Evolutionary conservation across 2,888 invertebrate species (phyloP).

Genomic region (Habrosyne pyritoides): DNA sequence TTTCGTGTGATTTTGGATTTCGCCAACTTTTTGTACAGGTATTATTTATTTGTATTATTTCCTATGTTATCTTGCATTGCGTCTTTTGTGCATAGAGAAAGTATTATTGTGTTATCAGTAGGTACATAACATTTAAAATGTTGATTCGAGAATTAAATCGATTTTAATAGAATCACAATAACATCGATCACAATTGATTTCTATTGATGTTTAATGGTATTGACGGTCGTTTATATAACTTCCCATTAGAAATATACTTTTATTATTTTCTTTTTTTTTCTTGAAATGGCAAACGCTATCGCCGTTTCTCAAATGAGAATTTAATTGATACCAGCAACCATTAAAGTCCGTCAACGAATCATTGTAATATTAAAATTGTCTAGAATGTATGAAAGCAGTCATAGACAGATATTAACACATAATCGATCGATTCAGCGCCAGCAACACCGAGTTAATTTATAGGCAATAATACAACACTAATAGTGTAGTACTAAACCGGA

Average conservation of each 20-base stretch:
- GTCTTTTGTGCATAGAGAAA: neutral
- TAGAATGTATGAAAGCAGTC: neutral
- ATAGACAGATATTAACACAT: neutral
- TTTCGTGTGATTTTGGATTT: constrained; percentile 14
- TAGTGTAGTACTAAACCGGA: constrained; percentile 25
- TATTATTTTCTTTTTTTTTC: too few relatives aligned
- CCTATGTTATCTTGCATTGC: neutral
- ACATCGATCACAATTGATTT: neutral
- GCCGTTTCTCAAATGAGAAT: neutral
- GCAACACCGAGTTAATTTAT: constrained; percentile 27
- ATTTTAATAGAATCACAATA: constrained; percentile 10
- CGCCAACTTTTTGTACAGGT: constrained; percentile 10
- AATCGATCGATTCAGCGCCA: constrained; percentile 22
- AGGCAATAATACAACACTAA: constrained; percentile 20
- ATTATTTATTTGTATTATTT: neutral
- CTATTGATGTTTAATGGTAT: neutral
- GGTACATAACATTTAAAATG: constrained; percentile 20
- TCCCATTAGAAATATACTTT: neutral
- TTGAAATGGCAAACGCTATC: too few relatives aligned
- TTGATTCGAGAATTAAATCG: constrained; percentile 16
- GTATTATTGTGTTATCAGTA: constrained; percentile 11
- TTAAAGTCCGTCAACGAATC: neutral
- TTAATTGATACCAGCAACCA: neutral
- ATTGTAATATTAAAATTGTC: neutral
- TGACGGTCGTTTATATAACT: neutral